Conservation (phyloP, 2,113 vertebrate species). For the Otocyon megalotis region DNA sequence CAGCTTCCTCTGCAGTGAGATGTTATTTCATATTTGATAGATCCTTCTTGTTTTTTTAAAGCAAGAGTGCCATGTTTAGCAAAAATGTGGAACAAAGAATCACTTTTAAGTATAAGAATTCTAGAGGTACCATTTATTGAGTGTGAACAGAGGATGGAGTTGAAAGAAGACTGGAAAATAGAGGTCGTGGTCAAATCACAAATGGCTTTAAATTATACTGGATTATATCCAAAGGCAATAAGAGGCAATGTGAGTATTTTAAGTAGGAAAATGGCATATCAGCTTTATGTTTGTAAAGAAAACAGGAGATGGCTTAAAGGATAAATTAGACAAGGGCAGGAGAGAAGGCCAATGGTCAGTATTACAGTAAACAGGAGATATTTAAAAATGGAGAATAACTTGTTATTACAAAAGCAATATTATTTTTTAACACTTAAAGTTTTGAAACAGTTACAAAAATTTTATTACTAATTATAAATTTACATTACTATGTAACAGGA, state of each 20-base stretch:
- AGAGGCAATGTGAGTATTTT: not conserved
- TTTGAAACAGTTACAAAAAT: not conserved
- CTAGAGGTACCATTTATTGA: not conserved
- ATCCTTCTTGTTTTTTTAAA: not conserved
- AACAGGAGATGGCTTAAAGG: not conserved
- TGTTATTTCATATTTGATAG: not conserved
- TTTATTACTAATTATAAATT: conserved; percentile 68
- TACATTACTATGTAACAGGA: conserved; percentile 59
- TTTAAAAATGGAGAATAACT: conserved; percentile 3
- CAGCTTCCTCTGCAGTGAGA: not conserved
- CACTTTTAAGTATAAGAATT: not conserved
- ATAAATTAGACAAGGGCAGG: not conserved
- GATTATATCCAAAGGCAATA: not conserved
- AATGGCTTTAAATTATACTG: not conserved
- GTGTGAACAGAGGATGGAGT: not conserved
- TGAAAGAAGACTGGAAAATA: not conserved
- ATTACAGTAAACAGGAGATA: not conserved
- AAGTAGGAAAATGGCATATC: not conserved
- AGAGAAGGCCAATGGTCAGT: not conserved
- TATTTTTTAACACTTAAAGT: not conserved
- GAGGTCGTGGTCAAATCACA: rapidly evolving
- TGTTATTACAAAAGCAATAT: not conserved
- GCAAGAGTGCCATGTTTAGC: not conserved
- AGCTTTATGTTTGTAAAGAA: not conserved
- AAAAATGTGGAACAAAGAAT: not conserved